Conservation (phyloP, 1,140 invertebrate species). For the Andricus grossulariae region DNA sequence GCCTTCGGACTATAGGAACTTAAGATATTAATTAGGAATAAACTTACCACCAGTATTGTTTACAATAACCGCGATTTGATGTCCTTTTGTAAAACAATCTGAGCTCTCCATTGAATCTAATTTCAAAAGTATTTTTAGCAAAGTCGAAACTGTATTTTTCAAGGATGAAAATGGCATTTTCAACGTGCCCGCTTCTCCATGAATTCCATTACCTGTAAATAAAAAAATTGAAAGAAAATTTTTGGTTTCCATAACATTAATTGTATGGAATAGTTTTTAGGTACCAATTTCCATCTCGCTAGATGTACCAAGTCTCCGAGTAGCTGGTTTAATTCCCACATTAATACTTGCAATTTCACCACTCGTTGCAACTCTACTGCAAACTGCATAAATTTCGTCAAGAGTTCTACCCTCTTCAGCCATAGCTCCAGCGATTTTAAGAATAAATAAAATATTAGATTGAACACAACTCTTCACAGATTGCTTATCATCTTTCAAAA, state of each 20-base stretch:
- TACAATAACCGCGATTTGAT: conserved; percentile 53
- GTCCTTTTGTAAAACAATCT: conserved; percentile 44
- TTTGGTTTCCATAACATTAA: background rate
- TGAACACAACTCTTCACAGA: conserved; percentile 76
- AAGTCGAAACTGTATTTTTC: conserved; percentile 45
- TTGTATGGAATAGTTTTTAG: conserved; percentile 49
- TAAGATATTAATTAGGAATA: background rate
- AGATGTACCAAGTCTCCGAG: conserved; percentile 47
- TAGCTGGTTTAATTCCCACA: conserved; percentile 44
- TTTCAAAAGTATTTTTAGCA: conserved; percentile 42
- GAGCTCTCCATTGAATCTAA: conserved; percentile 2
- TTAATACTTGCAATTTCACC: conserved; percentile 55
- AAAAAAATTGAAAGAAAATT: background rate
- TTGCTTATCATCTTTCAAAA: conserved; percentile 66
- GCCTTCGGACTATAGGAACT: too few species aligned
- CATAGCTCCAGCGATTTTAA: conserved; percentile 83
- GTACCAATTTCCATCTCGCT: conserved; percentile 80
- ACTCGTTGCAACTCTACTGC: conserved; percentile 56
- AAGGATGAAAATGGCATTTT: conserved; percentile 56
- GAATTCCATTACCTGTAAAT: conserved; percentile 78
- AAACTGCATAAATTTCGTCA: conserved; percentile 69
- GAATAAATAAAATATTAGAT: conserved; percentile 79
- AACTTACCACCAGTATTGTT: conserved; percentile 54
- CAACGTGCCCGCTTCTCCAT: conserved; percentile 80
- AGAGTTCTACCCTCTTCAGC: conserved; percentile 77